These are phyloP conservation scores for Cotesia typhae DNA, from an alignment of 1,140 invertebrate genomes.

Conservation along the genomic window DNA sequence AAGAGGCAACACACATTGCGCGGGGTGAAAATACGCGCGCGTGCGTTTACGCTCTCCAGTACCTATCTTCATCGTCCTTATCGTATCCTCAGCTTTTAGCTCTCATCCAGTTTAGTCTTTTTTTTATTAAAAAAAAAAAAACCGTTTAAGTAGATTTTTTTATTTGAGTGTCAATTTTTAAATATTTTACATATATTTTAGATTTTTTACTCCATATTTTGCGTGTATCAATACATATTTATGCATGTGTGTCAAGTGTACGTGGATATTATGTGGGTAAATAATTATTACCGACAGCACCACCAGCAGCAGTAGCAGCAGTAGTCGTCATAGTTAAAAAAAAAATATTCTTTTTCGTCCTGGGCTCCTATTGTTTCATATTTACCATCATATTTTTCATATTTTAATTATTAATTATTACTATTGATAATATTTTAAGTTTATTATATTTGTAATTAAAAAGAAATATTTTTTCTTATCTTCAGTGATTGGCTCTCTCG, in stretches of 20 bases:
- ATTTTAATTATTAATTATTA: background rate
- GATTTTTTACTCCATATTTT: too few species aligned
- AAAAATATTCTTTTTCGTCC: background rate
- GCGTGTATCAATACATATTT: background rate
- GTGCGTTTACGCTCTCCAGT: constrained; percentile 33
- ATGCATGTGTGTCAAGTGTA: background rate
- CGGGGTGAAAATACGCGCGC: constrained; percentile 22
- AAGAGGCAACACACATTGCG: background rate
- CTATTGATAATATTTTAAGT: background rate
- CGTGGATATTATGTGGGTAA: background rate
- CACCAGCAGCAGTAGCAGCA: constrained; percentile 17
- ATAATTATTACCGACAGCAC: constrained; percentile 11
- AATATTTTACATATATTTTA: too few species aligned
- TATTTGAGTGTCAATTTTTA: too few species aligned
- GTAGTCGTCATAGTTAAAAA: background rate
- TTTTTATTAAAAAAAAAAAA: too few species aligned
- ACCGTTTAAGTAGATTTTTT: too few species aligned
- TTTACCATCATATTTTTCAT: background rate
- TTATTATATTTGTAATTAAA: too few species aligned
- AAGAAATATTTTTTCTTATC: constrained; percentile 6
- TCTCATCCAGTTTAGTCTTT: too few species aligned
- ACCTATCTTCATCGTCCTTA: constrained; percentile 27
- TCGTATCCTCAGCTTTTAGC: constrained; percentile 15
- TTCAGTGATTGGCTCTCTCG: constrained; percentile 7
- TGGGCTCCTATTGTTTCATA: background rate